Evolutionary conservation across 2,113 vertebrate species (phyloP).

Genomic region (Salvelinus sp.): DNA sequence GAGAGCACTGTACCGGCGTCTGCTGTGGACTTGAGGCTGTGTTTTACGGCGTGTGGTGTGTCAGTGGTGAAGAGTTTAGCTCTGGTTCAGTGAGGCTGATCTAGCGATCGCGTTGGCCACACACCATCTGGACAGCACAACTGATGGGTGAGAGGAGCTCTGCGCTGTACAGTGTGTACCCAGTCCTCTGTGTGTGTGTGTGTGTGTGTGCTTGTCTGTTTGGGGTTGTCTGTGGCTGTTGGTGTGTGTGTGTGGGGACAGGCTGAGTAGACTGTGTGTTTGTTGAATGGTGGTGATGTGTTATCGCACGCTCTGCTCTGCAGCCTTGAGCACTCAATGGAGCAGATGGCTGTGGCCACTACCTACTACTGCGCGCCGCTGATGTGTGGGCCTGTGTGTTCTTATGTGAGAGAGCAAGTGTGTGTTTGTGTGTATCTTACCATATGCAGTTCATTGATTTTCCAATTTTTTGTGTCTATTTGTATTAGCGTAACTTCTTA

Average conservation of each 20-base stretch:
- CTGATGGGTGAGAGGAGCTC: conserved; percentile 73
- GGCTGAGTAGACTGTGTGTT: conserved; percentile 50
- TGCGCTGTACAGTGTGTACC: conserved; percentile 17
- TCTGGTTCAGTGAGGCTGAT: conserved; percentile 33
- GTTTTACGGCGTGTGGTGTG: conserved; percentile 21
- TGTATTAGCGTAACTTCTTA: neutral
- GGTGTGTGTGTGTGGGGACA: conserved; percentile 5
- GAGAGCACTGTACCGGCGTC: conserved; percentile 11
- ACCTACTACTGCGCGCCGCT: neutral
- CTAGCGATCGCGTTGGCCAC: conserved; percentile 8
- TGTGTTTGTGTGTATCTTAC: neutral
- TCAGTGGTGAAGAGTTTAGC: conserved; percentile 44
- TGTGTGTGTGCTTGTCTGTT: conserved; percentile 27
- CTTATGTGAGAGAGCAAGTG: neutral
- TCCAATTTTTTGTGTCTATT: neutral
- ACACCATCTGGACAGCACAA: conserved; percentile 43
- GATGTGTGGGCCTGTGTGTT: neutral
- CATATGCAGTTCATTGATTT: neutral
- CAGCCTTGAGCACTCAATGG: conserved; percentile 59
- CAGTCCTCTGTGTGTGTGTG: conserved; percentile 3
- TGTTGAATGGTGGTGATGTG: conserved; percentile 66
- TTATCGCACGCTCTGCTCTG: conserved; percentile 46
- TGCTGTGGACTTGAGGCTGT: conserved; percentile 7
- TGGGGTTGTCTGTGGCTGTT: neutral
- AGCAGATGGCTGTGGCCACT: conserved; percentile 53